Evolutionary conservation across 1,140 invertebrate species (phyloP).

Genomic region (Heliconius eleuchia): DNA sequence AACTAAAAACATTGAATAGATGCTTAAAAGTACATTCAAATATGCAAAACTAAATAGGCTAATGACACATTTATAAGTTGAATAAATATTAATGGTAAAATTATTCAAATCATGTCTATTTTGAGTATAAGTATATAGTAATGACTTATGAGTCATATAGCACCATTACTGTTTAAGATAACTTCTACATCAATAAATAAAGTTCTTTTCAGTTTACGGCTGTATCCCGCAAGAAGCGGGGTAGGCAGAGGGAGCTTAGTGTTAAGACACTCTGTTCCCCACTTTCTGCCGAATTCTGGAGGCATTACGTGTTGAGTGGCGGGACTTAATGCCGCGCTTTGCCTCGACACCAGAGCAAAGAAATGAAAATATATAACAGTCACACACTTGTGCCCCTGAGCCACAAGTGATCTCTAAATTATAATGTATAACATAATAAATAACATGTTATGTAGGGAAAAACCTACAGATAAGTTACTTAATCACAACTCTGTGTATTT

Average conservation of each 20-base stretch:
- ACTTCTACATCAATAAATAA: not conserved
- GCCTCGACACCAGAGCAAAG: too few relatives aligned
- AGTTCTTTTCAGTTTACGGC: not conserved
- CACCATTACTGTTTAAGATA: not conserved
- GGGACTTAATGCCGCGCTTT: too few relatives aligned
- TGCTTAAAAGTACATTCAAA: not conserved
- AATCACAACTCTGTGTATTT: too few relatives aligned
- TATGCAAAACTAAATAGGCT: not conserved
- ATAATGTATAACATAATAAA: too few relatives aligned
- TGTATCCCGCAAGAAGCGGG: too few relatives aligned
- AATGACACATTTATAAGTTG: not conserved
- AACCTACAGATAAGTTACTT: not conserved
- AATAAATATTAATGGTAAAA: not conserved
- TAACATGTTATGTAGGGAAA: not conserved
- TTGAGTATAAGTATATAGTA: not conserved
- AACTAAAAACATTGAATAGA: not conserved
- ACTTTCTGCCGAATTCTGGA: too few relatives aligned
- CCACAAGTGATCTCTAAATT: too few relatives aligned
- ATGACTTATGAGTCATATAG: not conserved
- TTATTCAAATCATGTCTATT: conserved; percentile 10
- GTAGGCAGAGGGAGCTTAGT: too few relatives aligned
- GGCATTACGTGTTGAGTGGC: too few relatives aligned
- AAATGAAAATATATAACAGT: too few relatives aligned
- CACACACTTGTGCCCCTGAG: too few relatives aligned
- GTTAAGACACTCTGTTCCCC: too few relatives aligned